Evolutionary conservation across 2,888 invertebrate genomes (phyloP).

Genomic region (Odontocolon sp.): DNA sequence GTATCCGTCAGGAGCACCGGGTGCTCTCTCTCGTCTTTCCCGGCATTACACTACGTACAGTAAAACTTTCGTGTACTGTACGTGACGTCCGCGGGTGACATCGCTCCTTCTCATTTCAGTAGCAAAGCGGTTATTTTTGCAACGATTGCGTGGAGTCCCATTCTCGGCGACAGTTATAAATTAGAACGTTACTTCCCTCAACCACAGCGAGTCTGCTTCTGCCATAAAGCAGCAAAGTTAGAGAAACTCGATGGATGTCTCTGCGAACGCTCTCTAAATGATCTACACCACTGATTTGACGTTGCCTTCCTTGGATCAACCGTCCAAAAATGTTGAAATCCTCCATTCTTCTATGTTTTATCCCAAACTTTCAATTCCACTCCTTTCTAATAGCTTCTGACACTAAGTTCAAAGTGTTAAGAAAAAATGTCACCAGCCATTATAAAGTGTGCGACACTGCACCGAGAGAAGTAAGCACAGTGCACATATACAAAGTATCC

Average conservation of each 20-base stretch:
- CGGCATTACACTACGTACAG: not conserved
- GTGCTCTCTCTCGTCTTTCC: constrained; percentile 35
- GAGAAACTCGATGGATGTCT: constrained; percentile 43
- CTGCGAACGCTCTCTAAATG: constrained; percentile 11
- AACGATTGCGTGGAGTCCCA: constrained; percentile 52
- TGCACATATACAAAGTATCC: not conserved
- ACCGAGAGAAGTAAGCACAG: not conserved
- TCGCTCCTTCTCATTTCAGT: constrained; percentile 22
- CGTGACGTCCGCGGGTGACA: constrained; percentile 25
- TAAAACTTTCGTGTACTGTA: constrained; percentile 14
- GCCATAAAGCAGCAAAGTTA: constrained; percentile 35
- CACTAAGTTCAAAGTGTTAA: not conserved
- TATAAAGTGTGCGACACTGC: constrained; percentile 7
- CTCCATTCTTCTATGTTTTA: not conserved
- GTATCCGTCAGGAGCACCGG: constrained; percentile 36
- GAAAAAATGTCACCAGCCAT: not conserved
- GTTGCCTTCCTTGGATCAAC: constrained; percentile 46
- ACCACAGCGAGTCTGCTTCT: constrained; percentile 12
- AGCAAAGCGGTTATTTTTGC: constrained; percentile 68
- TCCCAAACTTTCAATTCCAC: not conserved
- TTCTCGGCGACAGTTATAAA: constrained; percentile 72
- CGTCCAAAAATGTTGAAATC: constrained; percentile 23
- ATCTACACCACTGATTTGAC: constrained; percentile 32
- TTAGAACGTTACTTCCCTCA: constrained; percentile 69
- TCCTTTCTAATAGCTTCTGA: constrained; percentile 15